Percentiles rank a stretch among this genome's conserved stretches.
These are phyloP conservation scores for Pachydiplax longipennis DNA, from an alignment of 2,888 invertebrate genomes.

Conservation along the genomic window DNA sequence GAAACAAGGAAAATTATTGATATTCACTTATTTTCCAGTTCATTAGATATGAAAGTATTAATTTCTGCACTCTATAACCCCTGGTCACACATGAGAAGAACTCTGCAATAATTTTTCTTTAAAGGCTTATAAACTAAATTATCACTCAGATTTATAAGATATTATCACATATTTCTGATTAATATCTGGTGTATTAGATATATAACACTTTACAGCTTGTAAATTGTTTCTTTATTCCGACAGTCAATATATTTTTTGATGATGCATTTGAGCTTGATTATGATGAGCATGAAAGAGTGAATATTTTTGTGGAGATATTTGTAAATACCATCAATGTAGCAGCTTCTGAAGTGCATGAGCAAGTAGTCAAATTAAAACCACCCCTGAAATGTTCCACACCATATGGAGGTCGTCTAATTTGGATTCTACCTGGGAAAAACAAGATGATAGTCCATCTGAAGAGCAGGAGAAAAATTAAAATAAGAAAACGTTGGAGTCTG, in stretches of 20 bases:
- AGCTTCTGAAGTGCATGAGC: conserved; percentile 94
- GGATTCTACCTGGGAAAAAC: conserved; percentile 97
- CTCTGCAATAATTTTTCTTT: too few relatives aligned
- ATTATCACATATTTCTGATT: too few relatives aligned
- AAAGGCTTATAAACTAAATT: too few relatives aligned
- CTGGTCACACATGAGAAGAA: too few relatives aligned
- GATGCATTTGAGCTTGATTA: conserved; percentile 91
- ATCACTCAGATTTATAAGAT: too few relatives aligned
- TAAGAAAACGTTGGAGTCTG: conserved; percentile 99
- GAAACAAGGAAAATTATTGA: too few relatives aligned
- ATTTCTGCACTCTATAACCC: too few relatives aligned
- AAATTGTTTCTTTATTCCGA: conserved; percentile 53
- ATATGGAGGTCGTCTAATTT: conserved; percentile 93
- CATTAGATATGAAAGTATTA: too few relatives aligned
- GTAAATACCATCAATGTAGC: conserved; percentile 94
- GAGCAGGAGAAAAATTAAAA: conserved; percentile 95
- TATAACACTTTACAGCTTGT: neutral
- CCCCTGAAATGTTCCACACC: conserved; percentile 94
- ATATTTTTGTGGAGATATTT: conserved; percentile 92
- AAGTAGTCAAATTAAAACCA: conserved; percentile 86
- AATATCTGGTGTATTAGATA: too few relatives aligned
- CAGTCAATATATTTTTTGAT: conserved; percentile 98
- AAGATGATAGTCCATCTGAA: conserved; percentile 97
- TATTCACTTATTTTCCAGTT: too few relatives aligned
- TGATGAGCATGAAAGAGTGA: conserved; percentile 87